Evolutionary conservation across 2,888 invertebrate species (phyloP).

Genomic region (Drosophila histrio): DNA sequence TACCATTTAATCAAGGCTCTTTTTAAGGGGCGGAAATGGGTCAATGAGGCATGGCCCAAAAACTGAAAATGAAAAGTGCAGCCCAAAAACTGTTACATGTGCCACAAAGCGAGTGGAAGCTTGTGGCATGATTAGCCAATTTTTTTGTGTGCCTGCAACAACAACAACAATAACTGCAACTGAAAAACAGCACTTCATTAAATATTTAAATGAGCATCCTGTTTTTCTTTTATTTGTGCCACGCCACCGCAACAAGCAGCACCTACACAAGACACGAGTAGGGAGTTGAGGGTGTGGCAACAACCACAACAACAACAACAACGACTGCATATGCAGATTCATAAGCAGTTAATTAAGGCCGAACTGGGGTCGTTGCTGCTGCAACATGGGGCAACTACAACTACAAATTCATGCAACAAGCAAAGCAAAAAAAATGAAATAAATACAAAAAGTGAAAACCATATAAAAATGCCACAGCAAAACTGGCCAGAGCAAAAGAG

Average conservation of each 20-base stretch:
- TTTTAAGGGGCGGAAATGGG: conserved; percentile 51
- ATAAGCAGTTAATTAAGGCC: conserved; percentile 81
- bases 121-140: conserved; percentile 66
- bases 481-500: conserved; percentile 6
- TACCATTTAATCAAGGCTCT: neutral
- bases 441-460: conserved; percentile 30
- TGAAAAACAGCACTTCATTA: conserved; percentile 77
- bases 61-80: conserved; percentile 60
- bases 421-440: conserved; percentile 57
- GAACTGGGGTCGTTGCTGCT: conserved; percentile 51
- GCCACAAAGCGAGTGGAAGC: conserved; percentile 12
- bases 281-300: conserved; percentile 17
- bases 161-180: conserved; percentile 40
- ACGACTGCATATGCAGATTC: conserved; percentile 75
- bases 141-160: neutral
- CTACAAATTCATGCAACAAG: conserved; percentile 17
- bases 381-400: conserved; percentile 18
- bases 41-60: conserved; percentile 46
- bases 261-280: conserved; percentile 60
- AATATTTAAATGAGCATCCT: conserved; percentile 81
- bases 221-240: conserved; percentile 37
- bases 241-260: conserved; percentile 62
- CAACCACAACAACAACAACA: conserved; percentile 14
- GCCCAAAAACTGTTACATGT: conserved; percentile 65
- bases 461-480: conserved; percentile 58